Conservation (phyloP, 30 jellyfish, hydroid and myxozoan genomes). For the Hydractinia echinata region DNA sequence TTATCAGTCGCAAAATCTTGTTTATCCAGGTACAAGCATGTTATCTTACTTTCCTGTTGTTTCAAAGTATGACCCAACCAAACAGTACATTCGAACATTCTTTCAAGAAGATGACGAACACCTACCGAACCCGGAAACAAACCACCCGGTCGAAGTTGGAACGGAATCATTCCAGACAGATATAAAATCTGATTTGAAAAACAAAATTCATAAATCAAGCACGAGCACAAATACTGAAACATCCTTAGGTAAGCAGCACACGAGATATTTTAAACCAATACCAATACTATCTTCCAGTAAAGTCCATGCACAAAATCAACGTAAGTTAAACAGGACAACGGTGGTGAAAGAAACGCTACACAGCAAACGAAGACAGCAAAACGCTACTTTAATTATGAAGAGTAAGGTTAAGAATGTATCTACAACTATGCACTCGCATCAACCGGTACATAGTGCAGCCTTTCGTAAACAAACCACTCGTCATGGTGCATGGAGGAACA, state of each 20-base stretch:
- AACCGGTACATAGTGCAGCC: neutral
- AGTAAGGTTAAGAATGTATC: neutral
- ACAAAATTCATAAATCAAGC: neutral
- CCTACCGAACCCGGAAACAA: conserved; percentile 1
- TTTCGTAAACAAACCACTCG: neutral
- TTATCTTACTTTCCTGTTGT: conserved; percentile 30
- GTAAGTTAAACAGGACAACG: neutral
- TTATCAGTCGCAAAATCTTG: neutral
- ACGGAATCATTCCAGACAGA: conserved; percentile 21
- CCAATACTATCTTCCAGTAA: neutral
- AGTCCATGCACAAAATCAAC: neutral
- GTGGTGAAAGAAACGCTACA: neutral
- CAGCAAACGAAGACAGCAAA: neutral
- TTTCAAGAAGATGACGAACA: conserved; percentile 3
- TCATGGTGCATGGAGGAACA: neutral
- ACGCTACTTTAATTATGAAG: neutral
- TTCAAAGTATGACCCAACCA: conserved; percentile 21
- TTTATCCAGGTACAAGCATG: conserved; percentile 11
- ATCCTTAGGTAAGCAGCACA: neutral
- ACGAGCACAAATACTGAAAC: neutral
- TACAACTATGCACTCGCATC: no score
- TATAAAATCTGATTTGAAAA: neutral
- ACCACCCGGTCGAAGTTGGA: conserved; percentile 12
- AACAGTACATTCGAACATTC: conserved; percentile 7
- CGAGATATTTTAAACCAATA: neutral